These are phyloP conservation scores for Dascillus cervinus DNA, from an alignment of 2,888 invertebrate species.

Conservation along the genomic window DNA sequence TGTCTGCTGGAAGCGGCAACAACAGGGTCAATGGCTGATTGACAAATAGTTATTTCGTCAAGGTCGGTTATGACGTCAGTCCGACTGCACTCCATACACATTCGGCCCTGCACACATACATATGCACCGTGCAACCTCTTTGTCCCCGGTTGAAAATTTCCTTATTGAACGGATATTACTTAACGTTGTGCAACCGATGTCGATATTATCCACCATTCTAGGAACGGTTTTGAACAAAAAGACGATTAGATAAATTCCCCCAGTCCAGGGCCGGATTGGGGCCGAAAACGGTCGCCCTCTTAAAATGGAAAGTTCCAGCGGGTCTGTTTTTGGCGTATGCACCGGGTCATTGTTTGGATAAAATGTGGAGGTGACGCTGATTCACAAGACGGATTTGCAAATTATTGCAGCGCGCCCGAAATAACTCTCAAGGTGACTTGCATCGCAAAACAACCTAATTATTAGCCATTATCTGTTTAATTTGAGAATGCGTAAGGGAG, in stretches of 20 bases:
- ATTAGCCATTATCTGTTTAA: slow-evolving; percentile 6
- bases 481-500: too few relatives aligned
- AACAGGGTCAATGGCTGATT: slow-evolving; percentile 42
- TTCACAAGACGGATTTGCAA: slow-evolving; percentile 21
- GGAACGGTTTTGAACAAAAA: too few relatives aligned
- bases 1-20: slow-evolving; percentile 26
- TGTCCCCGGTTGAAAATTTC: too few relatives aligned
- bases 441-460: slow-evolving; percentile 19
- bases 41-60: slow-evolving; percentile 41
- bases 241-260: too few relatives aligned
- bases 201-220: too few relatives aligned
- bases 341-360: slow-evolving; percentile 9
- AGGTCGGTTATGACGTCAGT: slow-evolving; percentile 37
- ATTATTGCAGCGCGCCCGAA: slow-evolving; percentile 21
- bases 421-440: slow-evolving; percentile 27
- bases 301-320: neutral
- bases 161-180: too few relatives aligned
- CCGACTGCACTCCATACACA: slow-evolving; percentile 16
- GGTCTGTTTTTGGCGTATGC: slow-evolving; percentile 2
- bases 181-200: too few relatives aligned
- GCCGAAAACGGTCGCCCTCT: neutral
- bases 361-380: slow-evolving; percentile 11
- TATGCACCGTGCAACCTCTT: too few relatives aligned
- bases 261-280: too few relatives aligned
- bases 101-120: too few relatives aligned